Base-by-base conservation (phyloP, 1,140 invertebrate genomes). In the Coptotermes formosanus region DNA sequence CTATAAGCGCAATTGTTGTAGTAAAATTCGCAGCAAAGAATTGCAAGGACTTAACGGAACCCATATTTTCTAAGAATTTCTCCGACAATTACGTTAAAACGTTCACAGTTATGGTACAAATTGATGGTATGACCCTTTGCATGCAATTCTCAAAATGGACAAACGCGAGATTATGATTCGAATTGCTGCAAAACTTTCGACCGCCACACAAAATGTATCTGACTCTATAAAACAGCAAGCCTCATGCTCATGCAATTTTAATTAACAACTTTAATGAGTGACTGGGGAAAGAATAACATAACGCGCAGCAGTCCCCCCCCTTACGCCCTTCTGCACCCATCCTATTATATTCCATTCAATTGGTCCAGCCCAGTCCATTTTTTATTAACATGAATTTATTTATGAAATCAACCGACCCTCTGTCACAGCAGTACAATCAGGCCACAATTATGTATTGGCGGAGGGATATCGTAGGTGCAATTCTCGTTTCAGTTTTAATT, bases 181-280 rank as follows among this genome's bases (percentile, higher is more conserved):
- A 25, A 9, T 14, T 1, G 25, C n/a, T 12, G 64, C 64, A 75
- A n/a, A 75, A 75, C 1, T 25, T n/a, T 30, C 7, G 64, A 7
- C 25, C 64, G 1, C 7, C 59, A 64, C 25, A 64, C 59, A 64
- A 19, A 64, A 64, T 64, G 21, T 64, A 75, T 25, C 7, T 30
- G 64, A 75, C 64, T n/a, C 30, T 16, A 75, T 75, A 9, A 75
- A 75, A 75, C n/a, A 75, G 64, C 64, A 0, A 38, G 83, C 83
- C 21, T 84, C 48, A 30, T 59, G 83, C 83, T 84, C 83, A 84
- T 84, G 83, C 83, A 84, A 84, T 84, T 59, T 84, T 84, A 84
- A 84, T 84, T 84, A 84, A 44, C 44, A 52, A 84, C 83, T 84
- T 84, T 84, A 84, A 84, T 84, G 83, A 84, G 83, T 84, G 83